These are phyloP conservation scores for Grantiella picta DNA, from an alignment of 2,113 vertebrate species.

Conservation along the genomic window DNA sequence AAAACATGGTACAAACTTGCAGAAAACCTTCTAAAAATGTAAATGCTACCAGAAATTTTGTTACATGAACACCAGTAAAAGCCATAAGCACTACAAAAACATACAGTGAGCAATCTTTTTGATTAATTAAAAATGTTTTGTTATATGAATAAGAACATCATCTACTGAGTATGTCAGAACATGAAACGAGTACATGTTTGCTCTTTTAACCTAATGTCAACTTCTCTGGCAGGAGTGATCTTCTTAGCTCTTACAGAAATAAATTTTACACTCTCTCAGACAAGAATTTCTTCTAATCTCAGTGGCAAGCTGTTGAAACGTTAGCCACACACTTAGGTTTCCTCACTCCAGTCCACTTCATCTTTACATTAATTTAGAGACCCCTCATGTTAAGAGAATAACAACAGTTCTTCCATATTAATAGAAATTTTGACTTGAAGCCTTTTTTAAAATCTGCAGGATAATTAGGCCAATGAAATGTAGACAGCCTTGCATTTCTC, in stretches of 20 bases:
- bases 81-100: background rate
- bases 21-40: background rate
- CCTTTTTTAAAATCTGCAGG: background rate
- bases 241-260: background rate
- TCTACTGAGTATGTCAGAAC: background rate
- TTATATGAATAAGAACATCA: background rate
- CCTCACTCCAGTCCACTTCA: background rate
- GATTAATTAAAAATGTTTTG: background rate
- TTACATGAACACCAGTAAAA: background rate
- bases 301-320: background rate
- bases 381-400: background rate
- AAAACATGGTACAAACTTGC: background rate
- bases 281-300: background rate
- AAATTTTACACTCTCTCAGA: background rate
- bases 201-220: background rate
- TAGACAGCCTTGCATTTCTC: background rate
- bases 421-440: slow-evolving; percentile 6
- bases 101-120: background rate
- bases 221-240: background rate
- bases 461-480: background rate
- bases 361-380: slow-evolving; percentile 22
- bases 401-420: background rate
- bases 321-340: background rate
- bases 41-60: background rate
- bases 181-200: background rate